Conservation (phyloP, 2,797 vertebrate genomes). For the Enteromius paludinosus region DNA sequence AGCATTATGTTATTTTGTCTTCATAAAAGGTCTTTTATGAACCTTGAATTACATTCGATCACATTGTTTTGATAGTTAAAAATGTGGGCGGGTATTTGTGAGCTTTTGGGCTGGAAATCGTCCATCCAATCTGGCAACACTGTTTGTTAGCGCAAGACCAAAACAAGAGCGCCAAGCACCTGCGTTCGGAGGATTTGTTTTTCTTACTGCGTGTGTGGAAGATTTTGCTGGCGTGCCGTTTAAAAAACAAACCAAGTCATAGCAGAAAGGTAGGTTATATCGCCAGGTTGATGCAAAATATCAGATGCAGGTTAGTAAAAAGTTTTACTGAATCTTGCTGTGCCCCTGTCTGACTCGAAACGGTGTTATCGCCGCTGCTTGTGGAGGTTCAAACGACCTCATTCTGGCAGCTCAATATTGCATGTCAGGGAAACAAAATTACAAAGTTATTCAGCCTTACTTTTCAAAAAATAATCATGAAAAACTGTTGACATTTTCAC, state of each 20-base stretch:
- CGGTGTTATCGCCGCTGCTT: conserved; percentile 16
- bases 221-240: not conserved
- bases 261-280: conserved; percentile 19
- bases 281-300: conserved; percentile 17
- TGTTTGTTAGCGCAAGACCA: not conserved
- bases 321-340: conserved; percentile 25
- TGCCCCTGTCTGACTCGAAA: conserved; percentile 24
- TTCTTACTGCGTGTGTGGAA: not conserved
- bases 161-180: not conserved
- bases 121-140: too few species aligned
- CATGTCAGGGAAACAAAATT: conserved; percentile 82
- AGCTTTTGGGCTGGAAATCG: too few species aligned
- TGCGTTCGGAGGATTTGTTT: not conserved
- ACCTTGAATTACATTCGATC: too few species aligned
- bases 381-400: conserved; percentile 54
- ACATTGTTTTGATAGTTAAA: too few species aligned
- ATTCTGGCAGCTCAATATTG: conserved; percentile 64
- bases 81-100: too few species aligned
- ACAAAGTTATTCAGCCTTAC: conserved; percentile 80
- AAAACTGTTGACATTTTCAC: conserved; percentile 73
- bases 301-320: conserved; percentile 10
- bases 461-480: conserved; percentile 75
- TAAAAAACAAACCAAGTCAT: conserved; percentile 19
- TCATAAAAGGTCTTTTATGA: too few species aligned
- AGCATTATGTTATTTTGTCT: too few species aligned